Evolutionary conservation across 1,140 invertebrate species (phyloP), one percentile per base, ranked within the genome.

Genomic region (Brachionus koreanus): DNA sequence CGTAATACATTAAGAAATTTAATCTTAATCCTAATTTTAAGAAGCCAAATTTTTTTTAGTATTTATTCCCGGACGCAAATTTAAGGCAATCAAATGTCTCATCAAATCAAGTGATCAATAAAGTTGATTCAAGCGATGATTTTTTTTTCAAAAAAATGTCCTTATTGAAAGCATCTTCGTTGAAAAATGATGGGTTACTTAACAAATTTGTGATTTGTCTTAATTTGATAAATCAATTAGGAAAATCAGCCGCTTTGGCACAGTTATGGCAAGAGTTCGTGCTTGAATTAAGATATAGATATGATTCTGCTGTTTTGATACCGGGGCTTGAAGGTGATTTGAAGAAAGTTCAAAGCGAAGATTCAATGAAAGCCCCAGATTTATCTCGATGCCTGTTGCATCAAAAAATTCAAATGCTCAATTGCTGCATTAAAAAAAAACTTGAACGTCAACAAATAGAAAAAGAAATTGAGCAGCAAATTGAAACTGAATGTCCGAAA

Each of bases 381-480:
- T 91, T 93, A 39, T 92, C 93, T 75, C 93, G 93, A 6, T 96
- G 95, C 87, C 89, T 98, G n/a, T 89, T 98, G 0, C 93, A 98
- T 89, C 96, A 98, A 88, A 98, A 98, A 86, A 89, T 98, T 19
- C 91, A 98, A 91, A 94, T 98, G 92, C 89, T 99, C 7, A 98
- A 98, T 87, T 95, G 94, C 86, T 99, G 97, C 87, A 96, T 98
- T 83, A 92, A 93, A 79, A 91, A 93, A 82, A 91, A 91, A 84
- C 91, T 86, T 69, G 91, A 87, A 89, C 90, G 86, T 84, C 87
- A 89, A 43, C 43, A 81, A 35, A 52, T 81, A 9, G 82, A 83
- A 13, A 84, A 74, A 65, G 84, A 84, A 23, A 42, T 29, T 39
- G 13, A 35, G 19, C 29, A 67, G 42, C 16, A 57, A 61, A 9